Evolutionary conservation across 2,888 invertebrate genomes (phyloP), one percentile per base, ranked within the genome.

Genomic region (Archips crataeganus): DNA sequence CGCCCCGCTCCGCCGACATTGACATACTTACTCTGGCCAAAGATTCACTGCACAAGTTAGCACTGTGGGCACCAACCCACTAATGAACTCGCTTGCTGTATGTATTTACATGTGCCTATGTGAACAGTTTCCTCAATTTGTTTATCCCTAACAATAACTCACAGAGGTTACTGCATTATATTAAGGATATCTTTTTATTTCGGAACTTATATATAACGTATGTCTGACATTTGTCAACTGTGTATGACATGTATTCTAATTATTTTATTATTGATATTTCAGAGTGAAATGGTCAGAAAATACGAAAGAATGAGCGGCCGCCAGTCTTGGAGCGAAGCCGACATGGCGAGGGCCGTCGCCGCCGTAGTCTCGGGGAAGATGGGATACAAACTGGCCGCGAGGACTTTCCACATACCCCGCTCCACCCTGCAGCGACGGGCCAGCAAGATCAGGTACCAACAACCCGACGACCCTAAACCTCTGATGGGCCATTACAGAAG

Each of bases 281-380:
- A 94, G 93, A 87, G 79, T 83, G 89, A 82, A 86, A 94, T 94
- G 94, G 94, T 94, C 82, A 89, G 94, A 79, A 93, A 92, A 86
- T 94, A 94, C 90, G 94, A 94, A 83, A 93, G 94, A 82, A 91
- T 94, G 89, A 94, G 93, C 80, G 94, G 94, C 75, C 91, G 94
- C 76, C 94, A 94, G 87, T 91, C 93, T 76, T 94, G 94, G 94
- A 94, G 87, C 77, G 94, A 94, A 79, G 93, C 93, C 77, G 94
- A 94, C 74, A 94, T 94, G 94, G 93, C 94, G 65, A 90, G 88
- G 79, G 94, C 94, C 23, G 94, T 94, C n/a, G 93, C 90, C 34
- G 94, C 94, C 69, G 94, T 94, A 34, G 93, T 94, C 9, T 92
- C 93, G 63, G 94, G 94, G 76, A 94, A 94, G 84, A 94, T 94